Conservation (phyloP, 2,113 vertebrate genomes). For the Stegostoma tigrinum region DNA sequence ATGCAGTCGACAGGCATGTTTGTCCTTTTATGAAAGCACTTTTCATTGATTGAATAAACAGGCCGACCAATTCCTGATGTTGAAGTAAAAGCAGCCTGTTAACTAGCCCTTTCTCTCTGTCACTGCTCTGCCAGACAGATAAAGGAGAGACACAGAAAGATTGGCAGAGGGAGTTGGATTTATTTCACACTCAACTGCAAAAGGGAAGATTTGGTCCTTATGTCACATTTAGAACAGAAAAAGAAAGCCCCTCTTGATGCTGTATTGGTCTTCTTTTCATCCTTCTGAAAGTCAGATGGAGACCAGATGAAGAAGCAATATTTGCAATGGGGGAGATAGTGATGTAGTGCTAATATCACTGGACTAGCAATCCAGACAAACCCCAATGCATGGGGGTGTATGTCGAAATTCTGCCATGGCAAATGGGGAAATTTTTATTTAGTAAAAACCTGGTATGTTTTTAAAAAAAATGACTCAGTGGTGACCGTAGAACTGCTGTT, state of each 20-base stretch:
- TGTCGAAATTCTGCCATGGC: too few species aligned
- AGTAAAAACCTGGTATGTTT: neutral
- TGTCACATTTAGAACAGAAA: neutral
- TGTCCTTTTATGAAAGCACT: slow-evolving; percentile 27
- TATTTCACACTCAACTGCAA: neutral
- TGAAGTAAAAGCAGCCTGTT: neutral
- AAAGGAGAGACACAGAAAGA: neutral
- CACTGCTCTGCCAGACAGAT: neutral
- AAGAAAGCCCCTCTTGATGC: neutral
- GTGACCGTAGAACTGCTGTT: neutral
- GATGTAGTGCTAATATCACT: neutral
- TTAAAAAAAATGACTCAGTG: too few species aligned
- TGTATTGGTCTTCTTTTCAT: neutral
- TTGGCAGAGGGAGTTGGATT: neutral
- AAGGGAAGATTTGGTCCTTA: neutral
- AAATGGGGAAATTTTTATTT: neutral
- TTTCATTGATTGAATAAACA: slow-evolving; percentile 31
- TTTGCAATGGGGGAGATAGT: neutral
- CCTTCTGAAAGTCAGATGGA: neutral
- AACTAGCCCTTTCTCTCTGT: neutral
- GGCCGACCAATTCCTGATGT: neutral
- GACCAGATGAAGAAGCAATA: neutral
- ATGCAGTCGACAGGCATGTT: slow-evolving; percentile 29
- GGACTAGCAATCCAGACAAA: neutral
- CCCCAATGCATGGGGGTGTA: neutral